Evolutionary conservation across 2,888 invertebrate species (phyloP), one percentile per base, ranked within the genome.

Genomic region (Agrypnus murinus): DNA sequence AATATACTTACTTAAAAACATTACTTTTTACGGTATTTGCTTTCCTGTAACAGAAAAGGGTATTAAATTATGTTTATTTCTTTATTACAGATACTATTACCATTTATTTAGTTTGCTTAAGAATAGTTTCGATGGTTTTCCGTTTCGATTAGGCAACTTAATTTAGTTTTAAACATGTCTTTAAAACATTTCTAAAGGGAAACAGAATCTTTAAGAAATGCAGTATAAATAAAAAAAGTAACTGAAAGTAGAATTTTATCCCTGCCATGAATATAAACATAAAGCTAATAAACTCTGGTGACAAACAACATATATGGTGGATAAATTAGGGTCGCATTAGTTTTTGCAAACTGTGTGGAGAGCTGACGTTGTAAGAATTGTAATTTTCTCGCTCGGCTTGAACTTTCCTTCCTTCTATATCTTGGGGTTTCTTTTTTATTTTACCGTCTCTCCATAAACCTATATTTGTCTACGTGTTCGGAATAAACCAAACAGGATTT

Each of bases 271-370:
- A 65, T 65, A 55, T 57, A 57, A 53, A 65, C 50, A 25, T 55
- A 64, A 64, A 64, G 31, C 15, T 65, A 65, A 65, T 58, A 65
- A 58, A 65, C 34, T 58, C 43, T 34, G 65, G 55, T 58, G 55
- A 57, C 45, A 65, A 65, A 65, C 53, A 65, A 58, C 38, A 25
- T 46, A 58, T 58, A 45, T 58, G 46, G 31, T 36, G 55, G 55
- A 65, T 65, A 65, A 65, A 65, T 65, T 65, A 65, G 65, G 57
- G 43, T 25, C 45, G 65, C 65, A 58, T 65, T 65, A 65, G 65
- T 65, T 65, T 55, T 65, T 65, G 45, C 55, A 57, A 43, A 65
- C 55, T 15, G 31, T 64, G 65, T 34, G 65, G 31, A 45, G 57
- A 32, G 65, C 53, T 65, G 65, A 57, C 55, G 65, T 45, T 12